Evolutionary conservation across 1,140 invertebrate genomes (phyloP).

Genomic region (Leptinotarsa texana): DNA sequence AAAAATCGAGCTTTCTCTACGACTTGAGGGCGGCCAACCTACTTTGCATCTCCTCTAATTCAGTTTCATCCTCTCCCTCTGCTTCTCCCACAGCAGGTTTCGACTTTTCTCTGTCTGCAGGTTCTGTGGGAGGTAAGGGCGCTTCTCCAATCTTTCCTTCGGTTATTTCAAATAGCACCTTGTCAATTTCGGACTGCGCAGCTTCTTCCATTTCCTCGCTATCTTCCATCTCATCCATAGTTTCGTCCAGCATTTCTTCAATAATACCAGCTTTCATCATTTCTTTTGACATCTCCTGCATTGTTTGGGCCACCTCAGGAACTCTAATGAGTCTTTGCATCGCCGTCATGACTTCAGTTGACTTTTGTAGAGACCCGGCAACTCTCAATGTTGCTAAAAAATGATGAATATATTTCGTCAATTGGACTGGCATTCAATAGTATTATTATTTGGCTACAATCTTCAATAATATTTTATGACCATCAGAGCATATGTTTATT

Average conservation of each 20-base stretch:
- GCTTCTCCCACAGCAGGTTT: conserved; percentile 57
- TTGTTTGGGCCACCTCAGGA: conserved; percentile 92
- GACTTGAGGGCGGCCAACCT: conserved; percentile 81
- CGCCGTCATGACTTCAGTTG: conserved; percentile 81
- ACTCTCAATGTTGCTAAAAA: conserved; percentile 51
- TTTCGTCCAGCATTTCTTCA: conserved; percentile 99
- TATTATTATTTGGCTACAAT: neutral
- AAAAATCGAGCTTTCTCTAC: conserved; percentile 55
- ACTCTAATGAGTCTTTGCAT: conserved; percentile 92
- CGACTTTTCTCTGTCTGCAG: conserved; percentile 61
- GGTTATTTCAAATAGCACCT: conserved; percentile 48
- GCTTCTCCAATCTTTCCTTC: conserved; percentile 80
- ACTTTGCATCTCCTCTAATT: conserved; percentile 84
- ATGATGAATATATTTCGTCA: neutral
- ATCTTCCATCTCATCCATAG: conserved; percentile 89
- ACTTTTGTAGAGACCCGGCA: conserved; percentile 53
- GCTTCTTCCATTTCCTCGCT: conserved; percentile 92
- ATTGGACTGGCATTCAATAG: neutral
- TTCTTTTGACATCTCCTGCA: conserved; percentile 97
- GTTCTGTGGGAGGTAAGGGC: conserved; percentile 73
- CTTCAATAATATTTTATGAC: no score
- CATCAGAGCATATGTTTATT: no score
- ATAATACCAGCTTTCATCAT: conserved; percentile 99
- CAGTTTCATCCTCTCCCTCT: conserved; percentile 76
- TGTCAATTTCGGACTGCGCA: conserved; percentile 63